Base-by-base conservation (phyloP, 2,888 invertebrate species). In the Drosophila anomelani region DNA sequence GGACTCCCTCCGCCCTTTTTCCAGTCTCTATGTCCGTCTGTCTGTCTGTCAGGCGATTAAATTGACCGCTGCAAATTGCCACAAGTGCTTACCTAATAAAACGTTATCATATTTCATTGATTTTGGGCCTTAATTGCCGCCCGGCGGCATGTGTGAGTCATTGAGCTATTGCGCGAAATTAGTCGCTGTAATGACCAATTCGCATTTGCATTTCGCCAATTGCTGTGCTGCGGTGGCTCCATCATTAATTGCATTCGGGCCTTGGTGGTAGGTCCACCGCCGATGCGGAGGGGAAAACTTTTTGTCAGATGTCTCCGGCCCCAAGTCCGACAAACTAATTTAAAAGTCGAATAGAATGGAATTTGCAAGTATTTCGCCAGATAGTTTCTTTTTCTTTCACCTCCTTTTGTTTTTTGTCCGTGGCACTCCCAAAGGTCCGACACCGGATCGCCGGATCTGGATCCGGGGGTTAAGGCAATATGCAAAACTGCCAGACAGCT, bases 271-370 rank as follows among this genome's bases (percentile, higher is more conserved):
- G 38, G 9, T 4, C 7, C 23, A 10, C 23, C 20, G 54, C 38
- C 54, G 23, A 13, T 32, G 32, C 32, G 32, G 13, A 12, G 41
- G 63, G 57, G 41, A 32, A 29, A 75, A 67, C 26, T 59, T 55
- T 67, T 46, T 74, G 70, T 63, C 70, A 74, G 70, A 61, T 62
- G 69, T 74, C 70, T 62, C 49, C 41, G 26, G 47, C 17, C 43
- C 15, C 53, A 49, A 41, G 60, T 60, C 58, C 58, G 59, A 76
- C 78, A 83, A 85, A 85, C 86, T 88, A 85, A 88, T 88, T 88
- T 88, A 75, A 86, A 86, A 86, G 76, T 84, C 71, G 72, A 88
- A 88, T 88, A 74, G 74, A 85, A 88, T 88, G 70, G 74, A 85
- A 77, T 75, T 83, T 70, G 70, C 74, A 77, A 78, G 76, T 77